Percentiles rank a stretch among this genome's conserved stretches.
phyloP scores from a whole-genome alignment of 1,140 invertebrate species.

The Tetramorium parvispinum region DNA sequence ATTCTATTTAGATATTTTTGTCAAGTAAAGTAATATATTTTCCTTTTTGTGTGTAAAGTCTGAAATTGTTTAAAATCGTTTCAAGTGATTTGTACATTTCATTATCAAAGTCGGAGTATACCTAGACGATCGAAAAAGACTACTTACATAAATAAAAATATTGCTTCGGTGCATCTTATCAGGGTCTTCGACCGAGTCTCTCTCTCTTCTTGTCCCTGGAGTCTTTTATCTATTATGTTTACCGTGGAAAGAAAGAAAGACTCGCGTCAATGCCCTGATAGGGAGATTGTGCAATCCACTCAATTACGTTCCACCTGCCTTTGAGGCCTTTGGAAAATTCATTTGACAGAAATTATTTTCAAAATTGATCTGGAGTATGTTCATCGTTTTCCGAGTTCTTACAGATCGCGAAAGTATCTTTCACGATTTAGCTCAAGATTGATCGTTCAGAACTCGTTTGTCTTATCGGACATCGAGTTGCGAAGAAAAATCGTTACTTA shows the following conservation, averaged over 20 bases:
- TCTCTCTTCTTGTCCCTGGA: not conserved
- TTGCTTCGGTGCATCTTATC: not conserved
- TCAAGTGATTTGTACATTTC: not conserved
- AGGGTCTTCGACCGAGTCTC: conserved; percentile 43
- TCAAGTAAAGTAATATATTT: not conserved
- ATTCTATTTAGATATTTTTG: not conserved
- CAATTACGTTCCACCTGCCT: conserved; percentile 25
- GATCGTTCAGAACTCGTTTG: not conserved
- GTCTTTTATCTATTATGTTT: conserved; percentile 53
- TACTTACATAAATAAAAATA: conserved; percentile 28
- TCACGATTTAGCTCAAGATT: not conserved
- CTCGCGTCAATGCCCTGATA: conserved; percentile 45
- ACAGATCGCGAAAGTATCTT: not conserved
- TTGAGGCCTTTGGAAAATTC: not conserved
- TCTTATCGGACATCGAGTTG: not conserved
- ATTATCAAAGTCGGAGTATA: not conserved
- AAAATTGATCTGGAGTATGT: not conserved
- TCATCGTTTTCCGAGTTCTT: not conserved
- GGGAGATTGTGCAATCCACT: conserved; percentile 23
- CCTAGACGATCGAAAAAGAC: not conserved
- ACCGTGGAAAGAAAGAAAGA: conserved; percentile 44
- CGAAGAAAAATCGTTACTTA: conserved; percentile 32
- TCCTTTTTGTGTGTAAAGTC: not conserved
- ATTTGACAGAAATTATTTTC: not conserved
- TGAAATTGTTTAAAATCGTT: not conserved